Base-by-base conservation (phyloP, 2,113 vertebrate species). In the Struthidea cinerea region DNA sequence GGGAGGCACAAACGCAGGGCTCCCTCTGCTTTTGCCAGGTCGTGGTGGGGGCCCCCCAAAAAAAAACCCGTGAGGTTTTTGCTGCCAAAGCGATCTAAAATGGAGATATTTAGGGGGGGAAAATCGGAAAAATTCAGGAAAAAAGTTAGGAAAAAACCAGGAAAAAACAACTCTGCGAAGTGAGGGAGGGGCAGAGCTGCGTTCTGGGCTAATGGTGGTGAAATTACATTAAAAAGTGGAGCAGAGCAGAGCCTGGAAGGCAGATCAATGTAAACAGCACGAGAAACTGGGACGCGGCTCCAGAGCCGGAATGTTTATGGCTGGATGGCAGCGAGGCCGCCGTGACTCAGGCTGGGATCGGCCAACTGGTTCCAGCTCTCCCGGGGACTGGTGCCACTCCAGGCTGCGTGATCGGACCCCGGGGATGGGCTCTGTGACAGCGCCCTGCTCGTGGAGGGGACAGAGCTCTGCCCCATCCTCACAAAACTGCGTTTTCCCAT, bases 271-370 rank as follows among this genome's bases (percentile, higher is more conserved):
- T 67, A 53, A 95, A 93, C 95, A 91, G 93, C 60, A 6, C 23
- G n/a, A 16, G 74, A 91, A 94, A 95, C 89, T 96, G 81, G 96
- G 96, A 96, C 91, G 8, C 93, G 57, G 50, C 57, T 93, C 60
- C 74, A 3, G 5, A 89, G 84, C 55, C 1, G 74, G 70, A 6
- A 7, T 95, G 79, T 53, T 82, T 49, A 2, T 42, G 30, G 85
- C 90, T 60, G 64, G 50, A 4, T 80, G 95, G 59, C 20, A 21
- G 55, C 75, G 56, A 6, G 56, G 84, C 49, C 44, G 6, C 19
- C 33, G 32, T 87, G 90, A 76, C 67, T 84, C 79, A 59, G 1
- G 0, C 39, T 16, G 90, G 76, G 37, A 32, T 67, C 0, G 0
- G 16, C 33, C 3, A 0, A 17, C 27, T 0, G 3, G 61, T 71